A percentile compares a stretch with the other conserved stretches of the same genome.
phyloP scores from a whole-genome alignment of 2,888 invertebrate species.

The Silvanus unidentatus region DNA sequence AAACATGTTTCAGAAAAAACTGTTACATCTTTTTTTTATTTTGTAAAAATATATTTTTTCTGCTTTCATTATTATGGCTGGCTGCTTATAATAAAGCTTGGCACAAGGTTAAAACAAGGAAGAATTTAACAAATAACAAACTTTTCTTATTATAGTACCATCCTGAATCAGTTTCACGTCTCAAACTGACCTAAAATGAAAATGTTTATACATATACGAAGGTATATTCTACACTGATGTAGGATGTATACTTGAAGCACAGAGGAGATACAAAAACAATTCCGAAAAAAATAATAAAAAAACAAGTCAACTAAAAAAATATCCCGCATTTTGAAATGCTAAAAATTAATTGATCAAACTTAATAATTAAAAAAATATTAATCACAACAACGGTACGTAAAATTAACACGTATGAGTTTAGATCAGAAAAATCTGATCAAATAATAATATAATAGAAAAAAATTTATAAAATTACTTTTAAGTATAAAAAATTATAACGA shows the following conservation, averaged over 20 bases:
- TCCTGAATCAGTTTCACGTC: slow-evolving; percentile 2
- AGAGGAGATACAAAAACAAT: slow-evolving; percentile 11
- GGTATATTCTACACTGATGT: slow-evolving; percentile 8
- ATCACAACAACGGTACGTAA: slow-evolving; percentile 44
- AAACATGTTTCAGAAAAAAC: slow-evolving; percentile 11
- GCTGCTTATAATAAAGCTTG: slow-evolving; percentile 31
- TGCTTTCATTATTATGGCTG: slow-evolving; percentile 26
- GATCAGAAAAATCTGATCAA: slow-evolving; percentile 36
- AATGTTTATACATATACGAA: too few relatives aligned
- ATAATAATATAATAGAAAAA: slow-evolving; percentile 34
- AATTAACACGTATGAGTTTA: slow-evolving; percentile 35
- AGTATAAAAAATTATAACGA: slow-evolving; percentile 39
- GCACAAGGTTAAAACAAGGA: slow-evolving; percentile 32
- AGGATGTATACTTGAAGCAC: too few relatives aligned
- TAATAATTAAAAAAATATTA: slow-evolving; percentile 31
- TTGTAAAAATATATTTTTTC: slow-evolving; percentile 32
- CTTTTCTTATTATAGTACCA: slow-evolving; percentile 6
- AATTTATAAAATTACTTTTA: slow-evolving; percentile 35
- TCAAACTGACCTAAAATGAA: too few relatives aligned
- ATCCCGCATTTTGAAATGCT: slow-evolving; percentile 24
- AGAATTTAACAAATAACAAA: slow-evolving; percentile 19
- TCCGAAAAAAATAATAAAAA: slow-evolving; percentile 1
- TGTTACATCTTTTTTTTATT: slow-evolving; percentile 9
- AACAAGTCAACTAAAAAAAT: slow-evolving; percentile 15
- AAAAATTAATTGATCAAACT: slow-evolving; percentile 26